Conservation (phyloP, 2,797 vertebrate species). For the Hemitrygon akajei region DNA sequence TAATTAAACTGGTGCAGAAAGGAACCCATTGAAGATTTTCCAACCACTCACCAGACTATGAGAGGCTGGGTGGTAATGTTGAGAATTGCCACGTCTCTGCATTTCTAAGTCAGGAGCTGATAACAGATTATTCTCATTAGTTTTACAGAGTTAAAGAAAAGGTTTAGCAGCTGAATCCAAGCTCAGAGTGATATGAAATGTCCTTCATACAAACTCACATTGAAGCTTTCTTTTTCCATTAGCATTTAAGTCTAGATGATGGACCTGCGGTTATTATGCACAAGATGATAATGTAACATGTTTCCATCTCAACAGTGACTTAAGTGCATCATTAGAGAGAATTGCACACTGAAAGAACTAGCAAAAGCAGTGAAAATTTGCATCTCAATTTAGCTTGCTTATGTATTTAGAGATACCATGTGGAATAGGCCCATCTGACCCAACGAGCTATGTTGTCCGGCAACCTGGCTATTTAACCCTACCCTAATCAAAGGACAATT, state of each 20-base stretch:
- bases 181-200: background rate
- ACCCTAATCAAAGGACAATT: no score
- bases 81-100: background rate
- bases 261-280: background rate
- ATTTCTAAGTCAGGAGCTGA: background rate
- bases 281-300: background rate
- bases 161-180: conserved; percentile 6
- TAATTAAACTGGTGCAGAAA: conserved; percentile 18
- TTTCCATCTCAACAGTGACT: background rate
- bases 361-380: background rate
- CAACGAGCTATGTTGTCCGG: no score
- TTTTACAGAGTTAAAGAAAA: background rate
- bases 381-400: background rate
- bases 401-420: no score
- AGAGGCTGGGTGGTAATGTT: background rate
- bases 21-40: background rate
- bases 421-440: no score
- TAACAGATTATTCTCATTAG: conserved; percentile 14
- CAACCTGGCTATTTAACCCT: no score
- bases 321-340: background rate
- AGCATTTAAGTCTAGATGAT: no score
- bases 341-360: background rate
- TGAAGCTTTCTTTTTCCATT: background rate
- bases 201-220: no score
- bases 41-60: background rate